phyloP scores from a whole-genome alignment of 2,797 vertebrate genomes.

The Eulemur mongoz region DNA sequence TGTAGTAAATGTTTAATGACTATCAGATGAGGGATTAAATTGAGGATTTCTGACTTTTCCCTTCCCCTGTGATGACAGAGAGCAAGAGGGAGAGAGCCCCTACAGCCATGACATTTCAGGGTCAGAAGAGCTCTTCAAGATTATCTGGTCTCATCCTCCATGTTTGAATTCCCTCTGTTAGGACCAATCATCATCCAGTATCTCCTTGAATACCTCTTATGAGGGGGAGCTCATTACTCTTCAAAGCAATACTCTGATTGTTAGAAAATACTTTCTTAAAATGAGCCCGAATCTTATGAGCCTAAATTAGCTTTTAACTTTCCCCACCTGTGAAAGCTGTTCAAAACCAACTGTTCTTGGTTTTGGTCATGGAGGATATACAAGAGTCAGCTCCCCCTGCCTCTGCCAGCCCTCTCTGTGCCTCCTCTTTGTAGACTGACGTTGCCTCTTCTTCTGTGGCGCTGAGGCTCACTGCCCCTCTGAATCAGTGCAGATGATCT shows the following conservation, averaged over 20 bases:
- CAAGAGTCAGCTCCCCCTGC: neutral
- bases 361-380: neutral
- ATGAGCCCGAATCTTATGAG: constrained; percentile 10
- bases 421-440: neutral
- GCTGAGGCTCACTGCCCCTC: neutral
- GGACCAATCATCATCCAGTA: neutral
- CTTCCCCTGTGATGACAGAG: neutral
- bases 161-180: neutral
- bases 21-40: neutral
- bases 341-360: neutral
- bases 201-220: constrained; percentile 26
- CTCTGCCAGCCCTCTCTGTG: neutral
- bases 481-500: neutral
- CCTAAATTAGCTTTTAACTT: constrained; percentile 43
- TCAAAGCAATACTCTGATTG: constrained; percentile 4
- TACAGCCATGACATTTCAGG: neutral
- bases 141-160: neutral
- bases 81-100: neutral
- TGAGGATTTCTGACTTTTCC: constrained; percentile 18
- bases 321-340: neutral
- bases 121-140: neutral
- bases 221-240: neutral
- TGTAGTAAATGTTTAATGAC: neutral
- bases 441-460: neutral
- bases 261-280: constrained; percentile 52